phyloP scores from a whole-genome alignment of 2,888 invertebrate genomes.

The Ectropis crepuscularia region DNA sequence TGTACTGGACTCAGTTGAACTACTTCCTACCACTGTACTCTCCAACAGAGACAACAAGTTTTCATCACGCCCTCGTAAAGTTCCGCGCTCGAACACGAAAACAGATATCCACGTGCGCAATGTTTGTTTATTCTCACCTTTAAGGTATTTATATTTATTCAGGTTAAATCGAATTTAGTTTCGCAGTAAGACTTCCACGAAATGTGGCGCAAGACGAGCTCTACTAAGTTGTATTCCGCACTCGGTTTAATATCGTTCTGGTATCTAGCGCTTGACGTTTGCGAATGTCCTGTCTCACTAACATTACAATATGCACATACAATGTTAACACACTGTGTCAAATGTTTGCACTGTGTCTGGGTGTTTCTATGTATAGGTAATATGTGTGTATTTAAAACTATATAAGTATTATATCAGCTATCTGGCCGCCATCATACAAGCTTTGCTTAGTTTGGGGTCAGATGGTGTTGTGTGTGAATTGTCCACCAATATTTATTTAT shows the following conservation, averaged over 20 bases:
- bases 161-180: neutral
- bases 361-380: too few relatives aligned
- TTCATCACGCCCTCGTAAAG: conserved; percentile 9
- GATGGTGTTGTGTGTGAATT: too few relatives aligned
- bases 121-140: neutral
- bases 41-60: conserved; percentile 8
- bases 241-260: too few relatives aligned
- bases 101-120: neutral
- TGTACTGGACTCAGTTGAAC: neutral
- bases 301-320: too few relatives aligned
- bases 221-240: neutral
- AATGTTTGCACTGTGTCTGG: too few relatives aligned
- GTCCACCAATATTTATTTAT: too few relatives aligned
- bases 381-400: too few relatives aligned
- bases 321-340: too few relatives aligned
- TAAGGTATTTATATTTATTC: neutral
- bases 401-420: too few relatives aligned
- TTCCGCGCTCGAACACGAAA: neutral
- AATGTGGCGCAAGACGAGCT: neutral
- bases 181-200: neutral
- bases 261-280: too few relatives aligned
- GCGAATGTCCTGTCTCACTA: neutral
- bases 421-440: too few relatives aligned
- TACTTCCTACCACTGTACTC: neutral
- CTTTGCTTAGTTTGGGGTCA: too few relatives aligned